These are phyloP conservation scores for Macquaria ambigua DNA, from an alignment of 2,113 vertebrate genomes.

Conservation along the genomic window DNA sequence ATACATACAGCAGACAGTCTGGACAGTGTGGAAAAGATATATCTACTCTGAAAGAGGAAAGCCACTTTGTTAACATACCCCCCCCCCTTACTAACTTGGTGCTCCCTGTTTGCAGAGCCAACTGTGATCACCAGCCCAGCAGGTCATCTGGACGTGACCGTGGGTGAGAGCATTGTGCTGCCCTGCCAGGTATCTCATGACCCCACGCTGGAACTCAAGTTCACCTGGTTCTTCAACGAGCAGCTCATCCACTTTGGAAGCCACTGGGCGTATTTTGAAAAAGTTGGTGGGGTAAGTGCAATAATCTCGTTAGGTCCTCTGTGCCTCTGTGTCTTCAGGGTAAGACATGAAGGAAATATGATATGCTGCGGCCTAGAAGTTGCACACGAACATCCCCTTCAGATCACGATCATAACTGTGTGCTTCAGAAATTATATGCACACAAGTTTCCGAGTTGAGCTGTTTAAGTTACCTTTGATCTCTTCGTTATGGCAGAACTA, in stretches of 20 bases:
- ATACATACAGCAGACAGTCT: neutral
- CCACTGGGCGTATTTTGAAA: conserved; percentile 94
- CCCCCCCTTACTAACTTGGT: neutral
- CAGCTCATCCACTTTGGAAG: conserved; percentile 93
- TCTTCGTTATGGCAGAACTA: neutral
- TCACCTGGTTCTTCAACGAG: conserved; percentile 96
- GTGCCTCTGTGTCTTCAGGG: neutral
- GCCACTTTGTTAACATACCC: neutral
- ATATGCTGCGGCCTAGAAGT: neutral
- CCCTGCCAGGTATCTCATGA: conserved; percentile 96
- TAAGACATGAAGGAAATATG: neutral
- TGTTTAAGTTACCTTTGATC: conserved; percentile 4
- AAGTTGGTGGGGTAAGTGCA: conserved; percentile 93
- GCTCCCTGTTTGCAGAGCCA: conserved; percentile 83
- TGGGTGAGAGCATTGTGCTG: conserved; percentile 96
- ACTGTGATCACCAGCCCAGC: conserved; percentile 92
- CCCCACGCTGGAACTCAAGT: conserved; percentile 91
- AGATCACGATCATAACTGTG: too few relatives aligned
- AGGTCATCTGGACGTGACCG: conserved; percentile 93
- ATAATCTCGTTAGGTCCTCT: neutral
- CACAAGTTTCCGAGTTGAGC: neutral
- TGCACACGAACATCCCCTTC: too few relatives aligned
- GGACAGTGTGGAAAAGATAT: neutral
- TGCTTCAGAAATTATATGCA: neutral
- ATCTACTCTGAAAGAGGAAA: neutral